A percentile compares a stretch with the other conserved stretches of the same genome.
phyloP scores from a whole-genome alignment of 2,797 vertebrate genomes.

The Lagorchestes hirsutus region DNA sequence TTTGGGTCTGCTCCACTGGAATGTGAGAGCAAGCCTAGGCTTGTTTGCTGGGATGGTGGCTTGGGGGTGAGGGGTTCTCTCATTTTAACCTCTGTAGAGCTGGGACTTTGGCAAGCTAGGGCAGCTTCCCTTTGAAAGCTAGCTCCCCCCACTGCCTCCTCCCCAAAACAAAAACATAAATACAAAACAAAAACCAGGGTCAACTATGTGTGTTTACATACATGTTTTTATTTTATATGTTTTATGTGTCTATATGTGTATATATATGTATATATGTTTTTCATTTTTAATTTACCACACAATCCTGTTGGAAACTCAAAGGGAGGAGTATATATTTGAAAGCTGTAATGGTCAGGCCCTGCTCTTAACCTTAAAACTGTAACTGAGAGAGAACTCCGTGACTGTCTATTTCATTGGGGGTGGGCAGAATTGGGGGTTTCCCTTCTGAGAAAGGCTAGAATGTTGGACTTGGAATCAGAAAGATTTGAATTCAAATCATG shows the following conservation, averaged over 20 bases:
- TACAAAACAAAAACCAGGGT: not conserved
- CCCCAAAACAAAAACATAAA: not conserved
- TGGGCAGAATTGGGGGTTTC: not conserved
- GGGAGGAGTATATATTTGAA: conserved; percentile 28
- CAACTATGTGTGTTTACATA: too few species aligned
- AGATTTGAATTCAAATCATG: not conserved
- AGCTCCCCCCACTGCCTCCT: not conserved
- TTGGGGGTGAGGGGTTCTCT: conserved; percentile 7
- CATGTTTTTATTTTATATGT: not conserved
- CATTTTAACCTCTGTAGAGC: not conserved
- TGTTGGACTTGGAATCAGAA: not conserved
- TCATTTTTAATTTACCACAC: conserved; percentile 20
- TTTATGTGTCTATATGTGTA: not conserved
- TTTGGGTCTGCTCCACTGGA: conserved; percentile 76
- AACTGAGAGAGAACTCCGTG: conserved; percentile 58
- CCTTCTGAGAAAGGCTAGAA: not conserved
- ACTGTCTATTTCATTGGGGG: conserved; percentile 29
- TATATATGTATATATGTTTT: not conserved
- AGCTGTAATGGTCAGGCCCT: conserved; percentile 48
- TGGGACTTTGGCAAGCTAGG: not conserved
- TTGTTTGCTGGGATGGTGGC: conserved; percentile 45
- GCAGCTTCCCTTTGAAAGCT: not conserved
- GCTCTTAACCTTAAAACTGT: conserved; percentile 51
- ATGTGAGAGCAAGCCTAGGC: conserved; percentile 66
- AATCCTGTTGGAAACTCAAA: conserved; percentile 41